A percentile compares a stretch with the other conserved stretches of the same genome.
Evolutionary conservation across 1,140 invertebrate genomes (phyloP).

Genomic region (Portunus trituberculatus): DNA sequence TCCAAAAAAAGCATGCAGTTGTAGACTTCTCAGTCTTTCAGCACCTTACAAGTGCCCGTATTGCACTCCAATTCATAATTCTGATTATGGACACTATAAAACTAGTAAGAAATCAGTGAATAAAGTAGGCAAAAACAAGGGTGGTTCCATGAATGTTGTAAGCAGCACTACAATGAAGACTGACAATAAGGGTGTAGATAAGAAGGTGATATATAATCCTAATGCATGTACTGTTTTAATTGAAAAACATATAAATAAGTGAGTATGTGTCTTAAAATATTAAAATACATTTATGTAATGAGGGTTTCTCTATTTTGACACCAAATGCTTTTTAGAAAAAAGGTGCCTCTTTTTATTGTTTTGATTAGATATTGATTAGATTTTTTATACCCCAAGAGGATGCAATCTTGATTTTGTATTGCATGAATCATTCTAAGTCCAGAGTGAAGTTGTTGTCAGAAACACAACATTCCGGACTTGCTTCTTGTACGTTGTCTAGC

Average conservation of each 20-base stretch:
- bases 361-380: not conserved
- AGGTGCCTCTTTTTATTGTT: not conserved
- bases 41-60: slow-evolving; percentile 63
- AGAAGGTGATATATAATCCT: slow-evolving; percentile 59
- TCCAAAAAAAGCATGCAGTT: slow-evolving; percentile 15
- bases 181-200: slow-evolving; percentile 26
- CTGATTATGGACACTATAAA: slow-evolving; percentile 59
- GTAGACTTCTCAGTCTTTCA: not conserved
- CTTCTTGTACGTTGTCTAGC: too few relatives aligned
- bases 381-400: not conserved
- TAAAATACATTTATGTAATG: not conserved
- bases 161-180: not conserved
- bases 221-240: slow-evolving; percentile 61
- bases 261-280: not conserved
- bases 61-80: slow-evolving; percentile 65
- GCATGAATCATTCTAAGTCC: not conserved
- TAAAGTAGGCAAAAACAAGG: not conserved
- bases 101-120: not conserved
- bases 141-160: not conserved
- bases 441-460: too few relatives aligned
- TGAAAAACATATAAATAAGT: slow-evolving; percentile 57
- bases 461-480: too few relatives aligned
- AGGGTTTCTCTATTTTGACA: slow-evolving; percentile 4
- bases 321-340: not conserved
- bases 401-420: not conserved